Conservation (phyloP, 2,888 invertebrate species). For the Gortyna flavago region DNA sequence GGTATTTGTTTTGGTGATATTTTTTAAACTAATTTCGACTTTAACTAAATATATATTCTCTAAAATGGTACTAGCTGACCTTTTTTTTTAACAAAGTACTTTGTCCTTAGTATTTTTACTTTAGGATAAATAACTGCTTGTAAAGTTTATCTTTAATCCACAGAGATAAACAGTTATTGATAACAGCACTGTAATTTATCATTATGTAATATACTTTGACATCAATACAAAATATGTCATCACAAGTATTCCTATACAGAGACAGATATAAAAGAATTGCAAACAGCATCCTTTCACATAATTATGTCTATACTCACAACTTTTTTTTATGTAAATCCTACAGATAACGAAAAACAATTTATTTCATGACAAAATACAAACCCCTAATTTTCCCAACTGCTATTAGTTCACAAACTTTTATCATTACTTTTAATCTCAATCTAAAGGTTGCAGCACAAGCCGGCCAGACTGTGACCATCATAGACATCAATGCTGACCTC, state of each 20-base stretch:
- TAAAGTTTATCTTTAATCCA: slow-evolving; percentile 39
- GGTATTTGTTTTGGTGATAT: not conserved
- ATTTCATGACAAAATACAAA: not conserved
- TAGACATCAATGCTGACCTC: slow-evolving; percentile 93
- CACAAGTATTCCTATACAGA: not conserved
- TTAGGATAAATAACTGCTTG: not conserved
- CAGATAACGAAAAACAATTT: not conserved
- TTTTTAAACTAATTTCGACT: not conserved
- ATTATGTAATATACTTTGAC: slow-evolving; percentile 3
- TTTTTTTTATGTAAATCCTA: not conserved
- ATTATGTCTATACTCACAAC: not conserved
- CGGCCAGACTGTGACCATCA: slow-evolving; percentile 94
- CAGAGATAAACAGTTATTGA: slow-evolving; percentile 34
- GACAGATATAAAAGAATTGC: not conserved
- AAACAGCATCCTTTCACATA: not conserved
- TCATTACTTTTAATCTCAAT: slow-evolving; percentile 75
- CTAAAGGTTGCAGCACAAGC: slow-evolving; percentile 95
- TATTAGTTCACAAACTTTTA: not conserved
- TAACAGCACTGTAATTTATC: slow-evolving; percentile 15
- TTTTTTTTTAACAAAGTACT: not conserved
- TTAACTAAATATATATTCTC: too few species aligned
- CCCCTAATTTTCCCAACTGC: not conserved
- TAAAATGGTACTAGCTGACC: not conserved
- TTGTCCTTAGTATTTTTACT: not conserved
- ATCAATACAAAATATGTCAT: not conserved